A percentile compares a stretch with the other conserved stretches of the same genome.
These are phyloP conservation scores for Synanthedon andrenaeformis DNA, from an alignment of 2,888 invertebrate genomes.

Conservation along the genomic window DNA sequence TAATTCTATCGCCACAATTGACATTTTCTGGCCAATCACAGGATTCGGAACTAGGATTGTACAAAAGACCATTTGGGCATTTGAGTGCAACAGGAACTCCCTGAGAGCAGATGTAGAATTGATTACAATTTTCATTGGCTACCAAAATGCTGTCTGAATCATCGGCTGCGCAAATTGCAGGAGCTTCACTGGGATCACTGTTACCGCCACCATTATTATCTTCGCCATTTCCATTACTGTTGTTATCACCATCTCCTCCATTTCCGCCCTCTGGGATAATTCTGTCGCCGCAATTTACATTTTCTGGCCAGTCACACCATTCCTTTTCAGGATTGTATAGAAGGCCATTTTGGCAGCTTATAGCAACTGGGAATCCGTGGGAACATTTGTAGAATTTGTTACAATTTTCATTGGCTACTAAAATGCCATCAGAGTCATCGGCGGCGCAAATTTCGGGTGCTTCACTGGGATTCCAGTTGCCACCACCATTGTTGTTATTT, in stretches of 20 bases:
- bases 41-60: slow-evolving; percentile 16
- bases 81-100: slow-evolving; percentile 14
- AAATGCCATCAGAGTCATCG: slow-evolving; percentile 14
- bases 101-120: slow-evolving; percentile 22
- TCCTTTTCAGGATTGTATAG: slow-evolving; percentile 18
- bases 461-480: slow-evolving; percentile 18
- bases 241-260: slow-evolving; percentile 1
- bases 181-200: slow-evolving; percentile 20
- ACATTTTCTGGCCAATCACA: slow-evolving; percentile 25
- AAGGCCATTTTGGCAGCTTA: slow-evolving; percentile 13
- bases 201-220: slow-evolving; percentile 6
- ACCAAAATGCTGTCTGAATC: slow-evolving; percentile 18
- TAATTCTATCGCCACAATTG: slow-evolving; percentile 16
- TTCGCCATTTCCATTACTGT: slow-evolving; percentile 3
- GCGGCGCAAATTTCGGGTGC: slow-evolving; percentile 21
- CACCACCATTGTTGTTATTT: slow-evolving; percentile 8
- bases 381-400: slow-evolving; percentile 27
- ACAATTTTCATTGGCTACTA: slow-evolving; percentile 25
- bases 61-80: slow-evolving; percentile 17
- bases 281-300: slow-evolving; percentile 21
- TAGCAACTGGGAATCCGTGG: slow-evolving; percentile 13
- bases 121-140: slow-evolving; percentile 27
- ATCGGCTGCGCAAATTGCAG: slow-evolving; percentile 18
- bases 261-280: slow-evolving; percentile 8
- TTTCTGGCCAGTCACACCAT: slow-evolving; percentile 23